These are phyloP conservation scores for Pleuronectes platessa DNA, from an alignment of 2,113 vertebrate genomes.

Conservation along the genomic window DNA sequence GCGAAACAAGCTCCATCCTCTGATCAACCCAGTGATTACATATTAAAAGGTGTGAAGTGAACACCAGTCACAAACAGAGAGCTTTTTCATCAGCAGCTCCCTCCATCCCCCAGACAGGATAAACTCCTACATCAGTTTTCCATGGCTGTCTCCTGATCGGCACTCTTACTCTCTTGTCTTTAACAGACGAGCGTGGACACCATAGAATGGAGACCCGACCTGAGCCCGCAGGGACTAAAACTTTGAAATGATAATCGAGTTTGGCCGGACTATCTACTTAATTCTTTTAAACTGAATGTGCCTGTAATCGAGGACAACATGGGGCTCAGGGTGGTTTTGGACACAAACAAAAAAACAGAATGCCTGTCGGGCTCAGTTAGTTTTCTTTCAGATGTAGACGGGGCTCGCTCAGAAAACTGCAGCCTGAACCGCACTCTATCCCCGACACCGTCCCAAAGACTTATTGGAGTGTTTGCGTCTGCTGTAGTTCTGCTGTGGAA, in stretches of 20 bases:
- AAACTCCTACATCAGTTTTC: no score
- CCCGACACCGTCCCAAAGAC: no score
- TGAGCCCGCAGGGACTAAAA: neutral
- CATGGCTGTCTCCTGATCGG: neutral
- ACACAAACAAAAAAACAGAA: neutral
- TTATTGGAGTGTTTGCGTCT: no score
- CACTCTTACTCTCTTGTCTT: neutral
- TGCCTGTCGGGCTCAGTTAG: no score
- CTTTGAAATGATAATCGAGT: neutral
- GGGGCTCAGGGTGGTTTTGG: neutral
- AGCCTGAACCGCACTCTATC: no score
- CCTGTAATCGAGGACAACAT: neutral
- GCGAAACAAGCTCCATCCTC: conserved; percentile 17
- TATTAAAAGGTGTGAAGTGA: conserved; percentile 6
- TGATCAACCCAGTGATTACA: conserved; percentile 5
- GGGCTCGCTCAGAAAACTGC: no score
- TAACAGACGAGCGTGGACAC: no score
- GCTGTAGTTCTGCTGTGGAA: no score
- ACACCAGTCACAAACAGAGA: neutral
- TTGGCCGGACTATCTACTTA: neutral
- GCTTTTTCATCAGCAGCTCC: neutral
- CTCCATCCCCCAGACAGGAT: conserved; percentile 16
- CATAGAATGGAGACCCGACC: no score
- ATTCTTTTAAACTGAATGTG: neutral
- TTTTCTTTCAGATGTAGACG: no score